phyloP scores from a whole-genome alignment of 2,113 vertebrate species.

The Aphyosemion australe region DNA sequence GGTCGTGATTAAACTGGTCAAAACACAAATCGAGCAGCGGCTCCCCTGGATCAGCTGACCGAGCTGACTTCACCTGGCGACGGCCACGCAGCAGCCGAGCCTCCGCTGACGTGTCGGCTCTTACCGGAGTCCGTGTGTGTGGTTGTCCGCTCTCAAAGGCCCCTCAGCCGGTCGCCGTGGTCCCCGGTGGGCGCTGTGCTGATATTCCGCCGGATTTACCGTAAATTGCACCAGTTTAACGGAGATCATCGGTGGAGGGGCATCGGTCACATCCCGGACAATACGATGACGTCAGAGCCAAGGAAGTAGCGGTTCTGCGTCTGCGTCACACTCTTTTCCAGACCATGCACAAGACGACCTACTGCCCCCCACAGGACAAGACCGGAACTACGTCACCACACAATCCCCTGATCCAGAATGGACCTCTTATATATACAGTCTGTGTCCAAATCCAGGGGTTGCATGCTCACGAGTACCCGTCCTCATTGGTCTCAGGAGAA shows the following conservation, averaged over 20 bases:
- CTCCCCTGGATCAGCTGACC: neutral
- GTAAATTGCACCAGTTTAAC: neutral
- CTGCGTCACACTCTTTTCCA: neutral
- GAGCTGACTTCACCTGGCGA: neutral
- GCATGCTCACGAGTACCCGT: too few relatives aligned
- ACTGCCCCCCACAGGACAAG: constrained; percentile 8
- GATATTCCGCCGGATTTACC: neutral
- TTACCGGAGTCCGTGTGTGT: neutral
- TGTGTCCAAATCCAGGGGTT: too few relatives aligned
- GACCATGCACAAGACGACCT: too few relatives aligned
- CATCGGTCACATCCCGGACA: constrained; percentile 15
- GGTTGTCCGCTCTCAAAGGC: neutral
- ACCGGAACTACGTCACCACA: neutral
- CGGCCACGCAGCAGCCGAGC: neutral
- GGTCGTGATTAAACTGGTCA: too few relatives aligned
- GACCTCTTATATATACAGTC: too few relatives aligned
- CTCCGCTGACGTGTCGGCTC: constrained; percentile 20
- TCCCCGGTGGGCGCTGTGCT: neutral
- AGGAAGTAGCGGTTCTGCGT: neutral
- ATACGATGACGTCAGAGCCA: constrained; percentile 3
- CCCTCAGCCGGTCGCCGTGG: neutral
- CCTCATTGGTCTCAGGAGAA: too few relatives aligned
- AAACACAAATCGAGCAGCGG: too few relatives aligned
- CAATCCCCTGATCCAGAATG: too few relatives aligned
- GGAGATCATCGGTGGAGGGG: neutral